Conservation (phyloP, 2,888 invertebrate species). For the Punctoribates punctum region DNA sequence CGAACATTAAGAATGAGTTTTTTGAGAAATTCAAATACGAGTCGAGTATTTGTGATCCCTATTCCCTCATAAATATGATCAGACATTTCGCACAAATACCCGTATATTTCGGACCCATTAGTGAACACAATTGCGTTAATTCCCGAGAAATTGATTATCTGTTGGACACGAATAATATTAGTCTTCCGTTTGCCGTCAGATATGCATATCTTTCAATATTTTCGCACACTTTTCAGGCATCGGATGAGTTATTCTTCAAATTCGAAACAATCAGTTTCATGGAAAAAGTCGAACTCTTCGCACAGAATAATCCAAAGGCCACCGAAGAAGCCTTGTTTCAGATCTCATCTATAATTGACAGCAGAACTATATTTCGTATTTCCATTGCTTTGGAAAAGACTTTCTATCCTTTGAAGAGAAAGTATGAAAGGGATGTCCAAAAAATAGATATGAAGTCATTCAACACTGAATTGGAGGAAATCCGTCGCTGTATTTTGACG, state of each 20-base stretch:
- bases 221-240: slow-evolving; percentile 23
- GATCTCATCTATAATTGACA: slow-evolving; percentile 42
- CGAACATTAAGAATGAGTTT: not conserved
- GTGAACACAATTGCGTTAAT: not conserved
- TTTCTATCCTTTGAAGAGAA: slow-evolving; percentile 36
- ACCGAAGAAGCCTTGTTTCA: slow-evolving; percentile 44
- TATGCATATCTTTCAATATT: slow-evolving; percentile 16
- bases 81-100: not conserved
- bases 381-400: slow-evolving; percentile 34
- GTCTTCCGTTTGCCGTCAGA: not conserved
- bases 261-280: not conserved
- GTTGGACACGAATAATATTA: slow-evolving; percentile 5
- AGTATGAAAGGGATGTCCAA: not conserved
- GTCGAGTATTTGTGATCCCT: not conserved
- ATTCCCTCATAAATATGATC: not conserved
- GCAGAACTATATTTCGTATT: slow-evolving; percentile 42
- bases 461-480: slow-evolving; percentile 21
- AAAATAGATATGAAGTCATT: not conserved
- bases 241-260: slow-evolving; percentile 24
- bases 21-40: not conserved
- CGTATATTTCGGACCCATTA: slow-evolving; percentile 12
- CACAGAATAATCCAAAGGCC: slow-evolving; percentile 40
- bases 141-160: not conserved
- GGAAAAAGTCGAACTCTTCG: slow-evolving; percentile 5
- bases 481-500: slow-evolving; percentile 47